Conservation (phyloP, 2,888 invertebrate genomes). For the Tiliacea aurago region DNA sequence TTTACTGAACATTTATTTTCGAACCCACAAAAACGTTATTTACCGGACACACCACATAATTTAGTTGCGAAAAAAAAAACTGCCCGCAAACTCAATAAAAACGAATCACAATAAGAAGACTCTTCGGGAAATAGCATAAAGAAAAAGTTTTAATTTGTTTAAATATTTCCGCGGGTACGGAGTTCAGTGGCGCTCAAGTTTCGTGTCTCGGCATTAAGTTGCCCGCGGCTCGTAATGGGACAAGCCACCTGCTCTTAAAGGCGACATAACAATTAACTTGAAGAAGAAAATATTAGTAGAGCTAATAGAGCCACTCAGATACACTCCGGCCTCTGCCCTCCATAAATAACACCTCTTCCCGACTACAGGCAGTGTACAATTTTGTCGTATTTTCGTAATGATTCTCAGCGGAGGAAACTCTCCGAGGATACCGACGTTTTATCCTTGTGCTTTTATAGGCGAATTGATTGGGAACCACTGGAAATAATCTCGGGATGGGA, state of each 20-base stretch:
- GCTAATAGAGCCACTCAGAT: slow-evolving; percentile 88
- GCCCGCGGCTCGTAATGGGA: slow-evolving; percentile 86
- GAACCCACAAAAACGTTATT: slow-evolving; percentile 12
- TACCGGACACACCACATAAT: slow-evolving; percentile 41
- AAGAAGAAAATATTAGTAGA: slow-evolving; percentile 89
- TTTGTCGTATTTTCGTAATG: slow-evolving; percentile 88
- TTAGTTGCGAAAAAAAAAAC: slow-evolving; percentile 56
- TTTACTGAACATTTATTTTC: not conserved
- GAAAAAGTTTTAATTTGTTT: slow-evolving; percentile 90
- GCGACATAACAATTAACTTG: slow-evolving; percentile 89
- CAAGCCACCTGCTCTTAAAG: slow-evolving; percentile 89
- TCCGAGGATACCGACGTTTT: slow-evolving; percentile 76
- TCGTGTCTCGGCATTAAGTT: slow-evolving; percentile 82
- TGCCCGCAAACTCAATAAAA: slow-evolving; percentile 79
- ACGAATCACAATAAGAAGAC: slow-evolving; percentile 81
- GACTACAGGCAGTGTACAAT: slow-evolving; percentile 81
- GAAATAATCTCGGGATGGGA: slow-evolving; percentile 84
- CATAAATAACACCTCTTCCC: slow-evolving; percentile 88
- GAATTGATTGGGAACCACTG: slow-evolving; percentile 85
- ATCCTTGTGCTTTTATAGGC: slow-evolving; percentile 84
- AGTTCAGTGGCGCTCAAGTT: slow-evolving; percentile 82
- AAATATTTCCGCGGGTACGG: slow-evolving; percentile 85
- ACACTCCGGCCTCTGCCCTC: slow-evolving; percentile 84
- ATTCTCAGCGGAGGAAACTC: slow-evolving; percentile 81
- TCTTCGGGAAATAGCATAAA: slow-evolving; percentile 81